phyloP scores from a whole-genome alignment of 1,140 invertebrate genomes.

The Drosophila sp. region DNA sequence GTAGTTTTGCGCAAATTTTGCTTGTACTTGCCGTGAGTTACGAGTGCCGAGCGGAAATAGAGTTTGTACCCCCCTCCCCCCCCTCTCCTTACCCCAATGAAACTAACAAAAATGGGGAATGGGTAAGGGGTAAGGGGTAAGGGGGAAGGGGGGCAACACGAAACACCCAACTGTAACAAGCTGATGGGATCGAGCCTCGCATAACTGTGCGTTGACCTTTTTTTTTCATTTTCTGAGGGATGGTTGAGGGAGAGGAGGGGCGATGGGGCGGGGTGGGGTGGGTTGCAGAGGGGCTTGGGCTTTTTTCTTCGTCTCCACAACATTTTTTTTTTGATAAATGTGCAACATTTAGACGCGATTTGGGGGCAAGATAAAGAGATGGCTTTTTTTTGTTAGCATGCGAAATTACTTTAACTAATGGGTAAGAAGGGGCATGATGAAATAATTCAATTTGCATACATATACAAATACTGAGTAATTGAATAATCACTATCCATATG shows the following conservation, averaged over 20 bases:
- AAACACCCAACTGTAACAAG: conserved; percentile 64
- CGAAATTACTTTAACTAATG: conserved; percentile 32
- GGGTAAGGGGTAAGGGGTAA: neutral
- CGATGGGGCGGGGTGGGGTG: neutral
- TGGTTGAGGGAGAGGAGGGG: neutral
- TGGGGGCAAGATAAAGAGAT: conserved; percentile 71
- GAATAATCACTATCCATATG: too few relatives aligned
- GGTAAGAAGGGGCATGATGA: conserved; percentile 31
- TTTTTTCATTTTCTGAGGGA: conserved; percentile 55
- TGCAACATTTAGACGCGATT: conserved; percentile 81
- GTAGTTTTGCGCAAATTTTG: conserved; percentile 38
- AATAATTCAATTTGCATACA: neutral
- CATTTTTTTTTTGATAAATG: conserved; percentile 67
- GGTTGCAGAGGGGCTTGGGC: conserved; percentile 42
- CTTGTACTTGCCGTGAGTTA: conserved; percentile 42
- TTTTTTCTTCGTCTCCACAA: neutral
- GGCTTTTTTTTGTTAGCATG: conserved; percentile 38
- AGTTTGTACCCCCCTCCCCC: conserved; percentile 52
- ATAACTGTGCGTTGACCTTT: conserved; percentile 81
- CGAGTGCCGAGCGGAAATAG: conserved; percentile 63
- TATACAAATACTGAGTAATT: too few relatives aligned
- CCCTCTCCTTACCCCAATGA: conserved; percentile 10
- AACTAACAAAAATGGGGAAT: conserved; percentile 2
- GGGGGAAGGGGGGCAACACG: conserved; percentile 28
- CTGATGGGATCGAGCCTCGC: conserved; percentile 53